These are phyloP conservation scores for Actenoides hombroni DNA, from an alignment of 2,113 vertebrate species.

Conservation along the genomic window DNA sequence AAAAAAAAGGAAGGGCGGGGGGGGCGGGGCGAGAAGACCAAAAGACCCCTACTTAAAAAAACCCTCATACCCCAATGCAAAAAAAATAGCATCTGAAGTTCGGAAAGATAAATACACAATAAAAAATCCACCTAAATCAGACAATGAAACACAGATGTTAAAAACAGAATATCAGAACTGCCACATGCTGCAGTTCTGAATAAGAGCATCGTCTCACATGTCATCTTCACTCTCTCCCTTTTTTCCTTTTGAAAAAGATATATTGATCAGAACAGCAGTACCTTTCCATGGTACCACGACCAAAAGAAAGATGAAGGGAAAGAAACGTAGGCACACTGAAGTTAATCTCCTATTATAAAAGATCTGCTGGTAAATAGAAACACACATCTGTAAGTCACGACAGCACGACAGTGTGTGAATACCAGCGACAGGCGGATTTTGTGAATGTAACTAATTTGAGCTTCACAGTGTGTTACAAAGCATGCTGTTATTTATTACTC, in stretches of 20 bases:
- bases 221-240: not conserved
- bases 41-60: not conserved
- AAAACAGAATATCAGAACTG: not conserved
- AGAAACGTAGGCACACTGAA: not conserved
- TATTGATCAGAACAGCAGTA: not conserved
- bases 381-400: not conserved
- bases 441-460: not conserved
- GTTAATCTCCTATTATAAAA: not conserved
- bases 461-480: not conserved
- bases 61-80: not conserved
- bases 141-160: not conserved
- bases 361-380: not conserved
- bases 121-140: not conserved
- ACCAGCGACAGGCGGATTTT: not conserved
- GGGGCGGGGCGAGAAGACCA: too few relatives aligned
- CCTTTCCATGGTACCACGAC: not conserved
- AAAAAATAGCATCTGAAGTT: not conserved
- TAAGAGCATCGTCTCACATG: not conserved
- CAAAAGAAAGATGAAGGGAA: not conserved
- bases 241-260: not conserved
- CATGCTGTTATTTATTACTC: not conserved
- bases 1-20: not conserved
- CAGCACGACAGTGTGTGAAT: not conserved
- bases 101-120: not conserved
- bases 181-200: not conserved